Percentiles rank a stretch among this genome's conserved stretches.
phyloP scores from a whole-genome alignment of 2,888 invertebrate genomes.

The Campaea margaritaria region DNA sequence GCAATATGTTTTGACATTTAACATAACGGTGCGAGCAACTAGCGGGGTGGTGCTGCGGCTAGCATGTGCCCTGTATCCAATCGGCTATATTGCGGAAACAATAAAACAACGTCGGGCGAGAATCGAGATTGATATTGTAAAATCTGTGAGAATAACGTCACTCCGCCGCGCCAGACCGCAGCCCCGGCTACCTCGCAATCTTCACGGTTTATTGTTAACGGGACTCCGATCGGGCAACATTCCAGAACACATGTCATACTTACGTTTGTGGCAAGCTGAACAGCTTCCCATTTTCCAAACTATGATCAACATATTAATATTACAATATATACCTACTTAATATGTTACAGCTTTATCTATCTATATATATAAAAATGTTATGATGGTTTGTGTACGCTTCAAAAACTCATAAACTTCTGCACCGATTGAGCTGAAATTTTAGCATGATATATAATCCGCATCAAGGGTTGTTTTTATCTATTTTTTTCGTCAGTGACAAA shows the following conservation, averaged over 20 bases:
- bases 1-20: not conserved
- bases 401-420: too few species aligned
- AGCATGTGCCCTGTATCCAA: slow-evolving; percentile 47
- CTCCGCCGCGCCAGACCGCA: slow-evolving; percentile 26
- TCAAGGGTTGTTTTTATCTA: too few species aligned
- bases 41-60: slow-evolving; percentile 26
- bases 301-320: too few species aligned
- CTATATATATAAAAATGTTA: too few species aligned
- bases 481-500: too few species aligned
- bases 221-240: slow-evolving; percentile 15
- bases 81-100: slow-evolving; percentile 65
- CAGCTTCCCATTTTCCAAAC: too few species aligned
- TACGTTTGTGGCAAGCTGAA: not conserved
- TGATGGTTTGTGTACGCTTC: too few species aligned
- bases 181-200: slow-evolving; percentile 17
- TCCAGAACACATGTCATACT: not conserved
- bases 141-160: slow-evolving; percentile 34
- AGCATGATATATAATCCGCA: too few species aligned
- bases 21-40: slow-evolving; percentile 29
- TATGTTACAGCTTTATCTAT: too few species aligned
- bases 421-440: too few species aligned
- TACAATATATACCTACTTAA: too few species aligned
- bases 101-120: slow-evolving; percentile 55
- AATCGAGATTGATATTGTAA: slow-evolving; percentile 62
- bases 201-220: slow-evolving; percentile 33